Conservation (phyloP, 2,888 invertebrate species). For the Drosophila barbarae region DNA sequence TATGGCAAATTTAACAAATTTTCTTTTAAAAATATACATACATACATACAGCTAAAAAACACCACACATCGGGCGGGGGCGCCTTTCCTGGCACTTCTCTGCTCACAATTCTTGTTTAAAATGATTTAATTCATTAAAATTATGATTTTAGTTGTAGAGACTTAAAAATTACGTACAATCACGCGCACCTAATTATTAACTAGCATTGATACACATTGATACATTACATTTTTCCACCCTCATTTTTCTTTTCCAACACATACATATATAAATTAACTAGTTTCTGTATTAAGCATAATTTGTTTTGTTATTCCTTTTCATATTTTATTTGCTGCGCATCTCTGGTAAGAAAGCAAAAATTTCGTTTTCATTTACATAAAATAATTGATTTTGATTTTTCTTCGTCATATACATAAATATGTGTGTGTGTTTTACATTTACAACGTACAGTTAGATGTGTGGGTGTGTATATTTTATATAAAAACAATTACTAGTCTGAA, state of each 20-base stretch:
- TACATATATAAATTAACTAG: slow-evolving; percentile 41
- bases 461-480: slow-evolving; percentile 54
- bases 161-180: slow-evolving; percentile 68
- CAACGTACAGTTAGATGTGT: slow-evolving; percentile 45
- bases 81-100: slow-evolving; percentile 33
- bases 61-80: slow-evolving; percentile 32
- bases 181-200: slow-evolving; percentile 67
- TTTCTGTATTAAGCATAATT: slow-evolving; percentile 41
- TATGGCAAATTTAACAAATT: slow-evolving; percentile 74
- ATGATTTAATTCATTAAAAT: slow-evolving; percentile 48
- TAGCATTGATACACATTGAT: slow-evolving; percentile 57
- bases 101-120: slow-evolving; percentile 49
- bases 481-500: slow-evolving; percentile 78
- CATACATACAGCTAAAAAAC: slow-evolving; percentile 62
- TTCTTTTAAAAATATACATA: slow-evolving; percentile 65
- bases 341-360: slow-evolving; percentile 42
- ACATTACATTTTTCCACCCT: slow-evolving; percentile 33
- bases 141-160: slow-evolving; percentile 33
- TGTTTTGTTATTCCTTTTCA: slow-evolving; percentile 6
- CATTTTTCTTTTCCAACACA: slow-evolving; percentile 22
- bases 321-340: slow-evolving; percentile 35
- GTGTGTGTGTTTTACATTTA: slow-evolving; percentile 45
- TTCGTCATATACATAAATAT: slow-evolving; percentile 37
- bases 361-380: slow-evolving; percentile 39
- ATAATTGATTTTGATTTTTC: slow-evolving; percentile 32